Base-by-base conservation (phyloP, 2,888 invertebrate genomes). In the Meiosimyza platycephala region DNA sequence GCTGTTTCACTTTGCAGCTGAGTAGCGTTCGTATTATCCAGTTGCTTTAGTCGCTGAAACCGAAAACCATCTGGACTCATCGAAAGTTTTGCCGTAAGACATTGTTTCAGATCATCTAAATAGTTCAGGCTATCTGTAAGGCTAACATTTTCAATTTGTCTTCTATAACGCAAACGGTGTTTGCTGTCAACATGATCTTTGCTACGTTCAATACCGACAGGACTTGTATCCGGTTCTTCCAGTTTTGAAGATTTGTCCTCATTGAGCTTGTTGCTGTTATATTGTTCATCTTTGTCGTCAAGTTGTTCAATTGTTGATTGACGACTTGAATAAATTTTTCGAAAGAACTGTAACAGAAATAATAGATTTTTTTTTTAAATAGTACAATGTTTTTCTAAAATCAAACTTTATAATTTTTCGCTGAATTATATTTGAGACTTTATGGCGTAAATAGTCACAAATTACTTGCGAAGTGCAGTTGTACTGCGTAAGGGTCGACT, bases 1-100 rank as follows among this genome's bases (percentile, higher is more conserved):
- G 75, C 77, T 1, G 77, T 76, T 73, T 79, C 79, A 48, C 78
- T 79, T 50, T 78, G 78, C 28, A 75, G 66, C 64, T 78, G 76
- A 55, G 22, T 6, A 11, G 28, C 22, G 57, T 57, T 18, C 13
- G 22, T 15, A 57, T 28, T 57, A 12, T 57, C 28, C 63, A 55
- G 13, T 18, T 72, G 57, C 18, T 77, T 71, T 15, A 79, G 63
- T 22, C 76, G 77, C 59, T 62, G 76, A 71, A 80, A 79, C 71
- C 80, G 80, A 72, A 80, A 81, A 70, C 79, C 80, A 40, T 80
- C 78, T 28, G 79, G 78, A 63, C 75, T 76, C 9, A 77, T 72
- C 71, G 80, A 79, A 62, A 80, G 76, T 60, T 77, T 79, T 3
- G 76, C 71, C 22, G 80, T 76, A 65, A 81, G 73, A 50, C 76